Evolutionary conservation across 2,888 invertebrate genomes (phyloP), one percentile per base, ranked within the genome.

Genomic region (Autographa pulchrina): DNA sequence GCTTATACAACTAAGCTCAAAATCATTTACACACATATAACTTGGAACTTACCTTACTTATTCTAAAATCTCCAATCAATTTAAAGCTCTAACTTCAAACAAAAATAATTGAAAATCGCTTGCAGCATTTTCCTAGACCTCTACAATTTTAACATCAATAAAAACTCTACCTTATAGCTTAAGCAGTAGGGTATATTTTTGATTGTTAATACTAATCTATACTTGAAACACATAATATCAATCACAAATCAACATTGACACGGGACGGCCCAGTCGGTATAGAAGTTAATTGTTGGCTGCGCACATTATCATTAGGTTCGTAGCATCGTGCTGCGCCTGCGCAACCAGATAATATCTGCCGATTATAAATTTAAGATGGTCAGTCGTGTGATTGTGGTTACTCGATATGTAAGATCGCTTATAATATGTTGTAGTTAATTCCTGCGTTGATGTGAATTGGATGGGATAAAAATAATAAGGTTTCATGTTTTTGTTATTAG

Each of bases 241-340:
- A 94, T 94, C 94, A 93, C 94, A 94, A 94, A 94, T 94, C 94
- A 93, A 91, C 84, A 91, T 82, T 91, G 93, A 93, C 92, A 83
- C 75, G 90, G 92, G 79, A 78, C 93, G 81, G 92, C 93, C 93
- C 94, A 90, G 90, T 89, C 88, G 86, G 90, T 89, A 89, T 90
- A 89, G 88, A 85, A 89, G 87, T 91, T 94, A 93, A 94, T 94
- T 93, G 92, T 91, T 85, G 91, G 90, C 81, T 83, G 86, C 88
- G 88, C 88, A 84, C 80, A 90, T 92, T 90, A 92, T 92, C 90
- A 92, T 92, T 92, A 92, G 90, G 90, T 85, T 77, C 76, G 74
- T 58, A 68, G 75, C 83, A 68, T 75, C 82, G 82, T 84, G 91
- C 78, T 61, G 72, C 90, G 89, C 89, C 72, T 72, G 87, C 88